Base-by-base conservation (phyloP, 2,113 vertebrate species). In the Nettapus auritus region DNA sequence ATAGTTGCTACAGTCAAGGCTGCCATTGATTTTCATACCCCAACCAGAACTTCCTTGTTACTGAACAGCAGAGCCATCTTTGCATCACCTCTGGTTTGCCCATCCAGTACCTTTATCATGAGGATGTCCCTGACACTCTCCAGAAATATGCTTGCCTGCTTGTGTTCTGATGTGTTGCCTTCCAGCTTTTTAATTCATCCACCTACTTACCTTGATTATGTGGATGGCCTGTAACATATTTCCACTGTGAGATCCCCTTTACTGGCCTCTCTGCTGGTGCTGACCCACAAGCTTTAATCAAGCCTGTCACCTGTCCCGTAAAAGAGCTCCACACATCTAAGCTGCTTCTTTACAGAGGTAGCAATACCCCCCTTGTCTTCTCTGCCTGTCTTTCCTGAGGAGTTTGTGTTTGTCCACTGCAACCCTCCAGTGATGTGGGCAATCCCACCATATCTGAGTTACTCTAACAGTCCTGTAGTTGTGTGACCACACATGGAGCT, bases 261-360 rank as follows among this genome's bases (percentile, higher is more conserved):
- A 38, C 46, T 79, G 87, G 40, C 19, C 2, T 57, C 25, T 62
- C 33, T 44, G 36, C 19, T 29, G 13, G 23, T n/a, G 15, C 56
- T 91, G 68, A 28, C n/a, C 62, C 31, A 56, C 57, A 63, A 73
- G 57, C 36, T 94, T 12, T 82, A 34, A 50, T 34, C 64, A 70
- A 85, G 50, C 34, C 60, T n/a, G 34, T 74, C 0, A 0, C 16
- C 23, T 20, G 23, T 71, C 23, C 48, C 8, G 4, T 63, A 34
- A 52, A 80, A n/a, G 8, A 86, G 52, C 44, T 83, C 63, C 59
- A 14, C 13, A 62, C 13, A 31, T 62, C 78, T 85, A 86, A 78
- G 55, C 38, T 81, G 50, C 29, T 31, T 13, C 3, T 8, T 73
- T 31, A 28, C 31, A 77, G 46, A 50, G 28, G 18, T 3, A 77